Evolutionary conservation across 2,113 vertebrate species (phyloP), one percentile per base, ranked within the genome.

Genomic region (Lethenteron reissneri): DNA sequence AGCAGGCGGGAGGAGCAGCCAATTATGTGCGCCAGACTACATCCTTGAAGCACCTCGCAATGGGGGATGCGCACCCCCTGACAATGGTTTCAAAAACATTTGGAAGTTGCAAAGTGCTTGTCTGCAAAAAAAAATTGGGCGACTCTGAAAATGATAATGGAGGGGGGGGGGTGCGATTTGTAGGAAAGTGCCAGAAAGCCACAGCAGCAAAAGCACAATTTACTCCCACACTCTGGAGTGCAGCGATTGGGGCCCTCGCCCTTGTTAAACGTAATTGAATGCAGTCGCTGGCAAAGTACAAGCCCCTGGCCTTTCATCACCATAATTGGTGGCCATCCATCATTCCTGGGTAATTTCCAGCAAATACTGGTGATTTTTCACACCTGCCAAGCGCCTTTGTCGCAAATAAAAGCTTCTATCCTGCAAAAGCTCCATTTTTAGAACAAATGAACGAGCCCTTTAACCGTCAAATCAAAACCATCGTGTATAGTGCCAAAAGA

Each of bases 141-240:
- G 41, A 41, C 41, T 41, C 41, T n/a, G 64, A 68, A 68, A 68
- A 68, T 68, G 64, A 68, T 68, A 68, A 68, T 68, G 64, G n/a
- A 11, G 41, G 25, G 25, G 41, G 41, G n/a, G n/a, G 25, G 64
- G 64, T 10, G 64, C 64, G 25, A 68, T 68, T 68, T 68, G 8
- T 25, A 68, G 64, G n/a, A 25, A 68, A 68, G 64, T 68, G 64
- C 64, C 64, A 68, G n/a, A 68, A 68, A 68, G 64, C 64, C n/a
- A 17, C n/a, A 17, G 64, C 64, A 17, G 64, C 41, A 41, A 41
- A 41, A 41, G 64, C 64, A n/a, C 64, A 68, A 68, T 68, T 68
- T 68, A n/a, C 64, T 68, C 64, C n/a, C 64, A 68, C 64, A 68
- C 64, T 68, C 64, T 68, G 64, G 64, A 68, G 64, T 25, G 64